phyloP scores from a whole-genome alignment of 1,140 invertebrate species.

The Zaprionus capensis region DNA sequence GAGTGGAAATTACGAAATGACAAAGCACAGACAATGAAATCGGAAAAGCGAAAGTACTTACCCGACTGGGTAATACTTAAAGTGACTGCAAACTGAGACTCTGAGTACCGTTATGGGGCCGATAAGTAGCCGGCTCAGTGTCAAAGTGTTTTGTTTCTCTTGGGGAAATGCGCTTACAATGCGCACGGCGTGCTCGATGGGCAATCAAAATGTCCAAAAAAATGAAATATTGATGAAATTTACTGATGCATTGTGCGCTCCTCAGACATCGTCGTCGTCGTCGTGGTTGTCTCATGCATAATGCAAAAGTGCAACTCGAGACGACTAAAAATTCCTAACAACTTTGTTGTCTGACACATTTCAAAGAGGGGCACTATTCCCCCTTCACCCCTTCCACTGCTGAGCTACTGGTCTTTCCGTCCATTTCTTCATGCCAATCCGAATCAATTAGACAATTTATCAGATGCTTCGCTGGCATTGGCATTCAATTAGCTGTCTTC shows the following conservation, averaged over 20 bases:
- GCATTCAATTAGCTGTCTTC: slow-evolving; percentile 64
- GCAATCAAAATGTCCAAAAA: slow-evolving; percentile 59
- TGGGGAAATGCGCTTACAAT: slow-evolving; percentile 60
- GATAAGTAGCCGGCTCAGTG: slow-evolving; percentile 42
- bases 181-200: slow-evolving; percentile 24
- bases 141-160: slow-evolving; percentile 58
- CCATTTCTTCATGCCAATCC: slow-evolving; percentile 29
- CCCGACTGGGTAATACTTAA: background rate
- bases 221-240: slow-evolving; percentile 75
- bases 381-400: background rate
- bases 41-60: slow-evolving; percentile 65
- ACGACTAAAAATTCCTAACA: slow-evolving; percentile 68
- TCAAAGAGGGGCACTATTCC: background rate
- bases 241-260: slow-evolving; percentile 55
- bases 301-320: slow-evolving; percentile 68
- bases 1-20: slow-evolving; percentile 21
- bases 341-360: slow-evolving; percentile 39
- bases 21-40: slow-evolving; percentile 7
- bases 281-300: slow-evolving; percentile 60
- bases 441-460: slow-evolving; percentile 69
- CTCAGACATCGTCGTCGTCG: slow-evolving; percentile 26
- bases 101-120: slow-evolving; percentile 37
- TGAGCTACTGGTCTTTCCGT: slow-evolving; percentile 62
- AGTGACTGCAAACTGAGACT: slow-evolving; percentile 20
- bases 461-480: slow-evolving; percentile 57